Evolutionary conservation across 2,113 vertebrate species (phyloP).

Genomic region (Phyllostomus hastatus): DNA sequence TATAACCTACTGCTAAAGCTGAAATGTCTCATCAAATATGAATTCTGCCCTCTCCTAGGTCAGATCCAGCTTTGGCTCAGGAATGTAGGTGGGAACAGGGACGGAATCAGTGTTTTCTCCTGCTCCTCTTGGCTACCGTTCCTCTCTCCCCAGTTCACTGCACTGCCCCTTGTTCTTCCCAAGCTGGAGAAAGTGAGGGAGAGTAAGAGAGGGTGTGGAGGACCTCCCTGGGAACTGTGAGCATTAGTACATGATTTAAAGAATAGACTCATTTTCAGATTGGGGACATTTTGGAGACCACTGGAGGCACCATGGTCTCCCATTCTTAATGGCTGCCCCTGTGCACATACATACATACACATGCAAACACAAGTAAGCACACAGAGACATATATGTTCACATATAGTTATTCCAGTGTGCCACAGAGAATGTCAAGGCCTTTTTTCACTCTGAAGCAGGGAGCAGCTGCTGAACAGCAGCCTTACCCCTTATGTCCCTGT

Average conservation of each 20-base stretch:
- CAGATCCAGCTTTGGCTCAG: neutral
- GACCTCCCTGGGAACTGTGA: neutral
- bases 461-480: neutral
- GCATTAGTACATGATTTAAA: neutral
- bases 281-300: rapidly evolving
- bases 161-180: neutral
- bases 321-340: neutral
- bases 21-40: neutral
- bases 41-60: neutral
- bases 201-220: neutral
- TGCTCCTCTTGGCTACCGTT: neutral
- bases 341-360: neutral
- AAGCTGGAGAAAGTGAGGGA: neutral
- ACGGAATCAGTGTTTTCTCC: neutral
- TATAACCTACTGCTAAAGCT: neutral
- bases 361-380: neutral
- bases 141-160: neutral
- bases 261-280: neutral
- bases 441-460: neutral
- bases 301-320: neutral
- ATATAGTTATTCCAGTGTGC: neutral
- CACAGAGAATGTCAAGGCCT: neutral
- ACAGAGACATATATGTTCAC: neutral
- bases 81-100: neutral
- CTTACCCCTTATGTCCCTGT: neutral